These are phyloP conservation scores for Leucozona laternaria DNA, from an alignment of 2,888 invertebrate genomes.

Conservation along the genomic window DNA sequence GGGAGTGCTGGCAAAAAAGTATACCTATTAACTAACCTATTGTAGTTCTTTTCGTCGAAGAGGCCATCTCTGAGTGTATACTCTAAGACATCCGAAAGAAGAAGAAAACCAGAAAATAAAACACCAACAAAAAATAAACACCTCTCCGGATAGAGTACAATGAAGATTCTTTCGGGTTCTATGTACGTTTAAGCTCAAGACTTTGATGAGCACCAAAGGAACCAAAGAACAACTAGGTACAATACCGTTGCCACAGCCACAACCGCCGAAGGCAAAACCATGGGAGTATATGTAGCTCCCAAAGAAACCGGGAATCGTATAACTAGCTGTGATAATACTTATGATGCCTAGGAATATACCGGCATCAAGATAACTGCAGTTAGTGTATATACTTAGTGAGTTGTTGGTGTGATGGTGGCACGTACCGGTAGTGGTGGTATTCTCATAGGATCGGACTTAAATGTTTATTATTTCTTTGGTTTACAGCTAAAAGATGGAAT, in stretches of 20 bases:
- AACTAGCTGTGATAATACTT: constrained; percentile 73
- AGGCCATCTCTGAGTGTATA: constrained; percentile 57
- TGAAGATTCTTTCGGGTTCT: constrained; percentile 53
- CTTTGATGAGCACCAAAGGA: constrained; percentile 50
- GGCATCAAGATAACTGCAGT: constrained; percentile 51
- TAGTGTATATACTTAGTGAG: constrained; percentile 7
- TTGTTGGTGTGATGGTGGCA: neutral
- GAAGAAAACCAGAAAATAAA: constrained; percentile 2
- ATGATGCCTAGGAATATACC: constrained; percentile 58
- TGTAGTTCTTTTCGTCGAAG: constrained; percentile 40
- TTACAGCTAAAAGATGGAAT: constrained; percentile 44
- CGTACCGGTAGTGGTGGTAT: constrained; percentile 1
- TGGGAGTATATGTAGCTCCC: constrained; percentile 16
- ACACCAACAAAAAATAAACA: constrained; percentile 21
- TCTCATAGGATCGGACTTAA: constrained; percentile 23
- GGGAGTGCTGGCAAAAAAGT: constrained; percentile 6
- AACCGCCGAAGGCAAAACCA: constrained; percentile 30
- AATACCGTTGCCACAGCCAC: neutral
- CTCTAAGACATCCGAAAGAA: constrained; percentile 35
- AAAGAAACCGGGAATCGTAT: constrained; percentile 47
- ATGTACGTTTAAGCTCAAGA: constrained; percentile 52
- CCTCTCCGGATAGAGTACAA: constrained; percentile 33
- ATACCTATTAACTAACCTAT: constrained; percentile 54
- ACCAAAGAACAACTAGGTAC: constrained; percentile 23
- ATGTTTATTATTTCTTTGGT: constrained; percentile 68